These are phyloP conservation scores for Brienomyrus longianalis DNA, from an alignment of 2,113 vertebrate genomes.

Conservation along the genomic window DNA sequence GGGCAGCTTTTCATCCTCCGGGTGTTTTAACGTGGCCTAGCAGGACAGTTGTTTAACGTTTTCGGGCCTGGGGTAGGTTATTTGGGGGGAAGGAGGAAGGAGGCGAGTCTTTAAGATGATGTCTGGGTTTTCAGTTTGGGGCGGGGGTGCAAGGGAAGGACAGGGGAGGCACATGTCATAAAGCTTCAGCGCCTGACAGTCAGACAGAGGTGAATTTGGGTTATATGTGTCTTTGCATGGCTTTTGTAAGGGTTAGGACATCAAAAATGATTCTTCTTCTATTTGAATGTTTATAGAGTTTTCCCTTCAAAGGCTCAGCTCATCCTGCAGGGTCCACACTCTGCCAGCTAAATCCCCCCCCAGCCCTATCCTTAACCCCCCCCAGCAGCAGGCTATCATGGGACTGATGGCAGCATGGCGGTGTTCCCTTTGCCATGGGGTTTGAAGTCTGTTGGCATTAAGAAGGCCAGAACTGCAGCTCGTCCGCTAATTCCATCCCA, in stretches of 20 bases:
- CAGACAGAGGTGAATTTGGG: too few relatives aligned
- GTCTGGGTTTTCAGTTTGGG: too few relatives aligned
- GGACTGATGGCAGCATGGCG: conserved; percentile 35
- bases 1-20: not conserved
- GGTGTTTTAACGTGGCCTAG: not conserved
- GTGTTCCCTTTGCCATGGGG: conserved; percentile 42
- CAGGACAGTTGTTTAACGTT: too few relatives aligned
- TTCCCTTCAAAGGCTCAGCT: not conserved
- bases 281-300: not conserved
- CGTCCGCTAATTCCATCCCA: not conserved
- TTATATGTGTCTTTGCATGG: not conserved
- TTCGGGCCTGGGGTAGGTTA: too few relatives aligned
- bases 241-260: not conserved
- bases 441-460: conserved; percentile 26
- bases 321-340: not conserved
- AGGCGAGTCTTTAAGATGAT: too few relatives aligned
- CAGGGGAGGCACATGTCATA: too few relatives aligned
- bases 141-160: too few relatives aligned
- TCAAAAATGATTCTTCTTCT: not conserved
- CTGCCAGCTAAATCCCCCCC: not conserved
- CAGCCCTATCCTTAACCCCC: not conserved
- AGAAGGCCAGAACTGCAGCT: conserved; percentile 45
- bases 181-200: too few relatives aligned
- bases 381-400: conserved; percentile 11
- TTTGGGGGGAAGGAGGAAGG: too few relatives aligned